These are phyloP conservation scores for Orthosia gothica DNA, from an alignment of 2,888 invertebrate genomes.

Conservation along the genomic window DNA sequence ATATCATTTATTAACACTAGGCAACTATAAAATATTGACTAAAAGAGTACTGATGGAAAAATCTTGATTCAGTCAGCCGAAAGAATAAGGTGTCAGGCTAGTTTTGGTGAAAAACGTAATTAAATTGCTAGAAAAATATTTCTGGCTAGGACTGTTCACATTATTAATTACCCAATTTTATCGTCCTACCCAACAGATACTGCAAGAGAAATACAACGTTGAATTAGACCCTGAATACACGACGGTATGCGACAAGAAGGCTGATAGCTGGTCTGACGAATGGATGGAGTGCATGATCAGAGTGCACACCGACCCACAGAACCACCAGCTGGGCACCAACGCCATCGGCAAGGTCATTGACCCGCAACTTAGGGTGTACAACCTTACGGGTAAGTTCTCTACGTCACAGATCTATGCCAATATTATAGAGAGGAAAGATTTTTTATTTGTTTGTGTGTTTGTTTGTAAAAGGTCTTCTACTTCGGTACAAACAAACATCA, in stretches of 20 bases:
- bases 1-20: too few relatives aligned
- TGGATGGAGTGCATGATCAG: conserved; percentile 94
- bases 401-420: too few relatives aligned
- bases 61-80: too few relatives aligned
- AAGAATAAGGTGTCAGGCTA: too few relatives aligned
- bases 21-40: too few relatives aligned
- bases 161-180: neutral
- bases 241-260: conserved; percentile 78
- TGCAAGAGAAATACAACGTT: conserved; percentile 87
- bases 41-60: too few relatives aligned
- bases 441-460: too few relatives aligned
- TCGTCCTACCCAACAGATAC: conserved; percentile 66
- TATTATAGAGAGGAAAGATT: too few relatives aligned
- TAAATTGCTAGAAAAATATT: too few relatives aligned
- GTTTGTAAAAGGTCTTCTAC: too few relatives aligned
- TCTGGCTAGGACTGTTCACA: neutral
- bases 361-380: conserved; percentile 91
- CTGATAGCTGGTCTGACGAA: conserved; percentile 88
- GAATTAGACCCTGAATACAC: conserved; percentile 82
- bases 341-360: conserved; percentile 94
- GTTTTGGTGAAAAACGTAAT: too few relatives aligned
- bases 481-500: too few relatives aligned
- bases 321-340: conserved; percentile 95
- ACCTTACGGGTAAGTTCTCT: conserved; percentile 84
- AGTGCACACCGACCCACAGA: conserved; percentile 94